Percentiles rank a stretch among this genome's conserved stretches.
Evolutionary conservation across 2,797 vertebrate species (phyloP).

Genomic region (Dallia pectoralis): DNA sequence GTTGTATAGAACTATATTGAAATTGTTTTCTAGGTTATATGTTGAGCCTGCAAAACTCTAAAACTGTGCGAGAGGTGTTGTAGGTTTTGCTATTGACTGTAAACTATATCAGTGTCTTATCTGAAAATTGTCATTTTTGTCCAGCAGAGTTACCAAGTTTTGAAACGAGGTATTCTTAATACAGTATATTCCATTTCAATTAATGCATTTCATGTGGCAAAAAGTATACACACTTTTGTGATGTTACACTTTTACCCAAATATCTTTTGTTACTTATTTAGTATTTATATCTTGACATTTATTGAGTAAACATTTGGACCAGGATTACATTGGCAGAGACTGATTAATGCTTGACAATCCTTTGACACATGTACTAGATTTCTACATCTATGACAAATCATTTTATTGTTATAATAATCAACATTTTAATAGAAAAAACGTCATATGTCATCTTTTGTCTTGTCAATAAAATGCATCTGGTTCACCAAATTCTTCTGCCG

Average conservation of each 20-base stretch:
- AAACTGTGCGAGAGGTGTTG: too few relatives aligned
- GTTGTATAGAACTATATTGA: too few relatives aligned
- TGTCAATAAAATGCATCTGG: conserved; percentile 23
- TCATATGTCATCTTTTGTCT: conserved; percentile 25
- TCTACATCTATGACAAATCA: conserved; percentile 8
- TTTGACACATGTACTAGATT: conserved; percentile 17
- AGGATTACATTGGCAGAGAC: background rate
- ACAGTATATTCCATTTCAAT: conserved; percentile 24
- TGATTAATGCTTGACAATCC: background rate
- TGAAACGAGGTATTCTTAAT: too few relatives aligned
- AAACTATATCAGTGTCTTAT: too few relatives aligned
- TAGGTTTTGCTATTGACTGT: too few relatives aligned
- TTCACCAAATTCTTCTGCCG: background rate
- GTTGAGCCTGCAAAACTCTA: too few relatives aligned
- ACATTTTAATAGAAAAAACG: conserved; percentile 28
- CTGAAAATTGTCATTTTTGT: too few relatives aligned
- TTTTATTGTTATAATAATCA: conserved; percentile 27
- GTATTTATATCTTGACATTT: conserved; percentile 1
- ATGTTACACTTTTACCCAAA: conserved; percentile 52
- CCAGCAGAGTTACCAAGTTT: too few relatives aligned
- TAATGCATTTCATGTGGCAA: conserved; percentile 20
- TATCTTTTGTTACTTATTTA: conserved; percentile 27
- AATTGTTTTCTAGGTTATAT: too few relatives aligned
- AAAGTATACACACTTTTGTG: conserved; percentile 43
- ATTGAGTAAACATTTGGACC: background rate